These are phyloP conservation scores for Malachius bipustulatus DNA, from an alignment of 2,888 invertebrate species.

Conservation along the genomic window DNA sequence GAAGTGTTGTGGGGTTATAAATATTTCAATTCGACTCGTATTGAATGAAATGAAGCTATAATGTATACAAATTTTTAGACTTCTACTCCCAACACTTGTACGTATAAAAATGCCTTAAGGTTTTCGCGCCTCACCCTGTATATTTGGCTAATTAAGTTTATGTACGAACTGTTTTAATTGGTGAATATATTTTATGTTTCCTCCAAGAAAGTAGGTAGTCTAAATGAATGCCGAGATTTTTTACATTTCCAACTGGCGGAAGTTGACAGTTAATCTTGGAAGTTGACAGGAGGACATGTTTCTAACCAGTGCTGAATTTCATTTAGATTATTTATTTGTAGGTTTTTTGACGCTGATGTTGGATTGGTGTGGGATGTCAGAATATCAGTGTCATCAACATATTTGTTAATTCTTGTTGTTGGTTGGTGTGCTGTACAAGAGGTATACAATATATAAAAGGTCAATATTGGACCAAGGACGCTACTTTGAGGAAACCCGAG, in stretches of 20 bases:
- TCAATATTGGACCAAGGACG: conserved; percentile 19
- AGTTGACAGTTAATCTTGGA: conserved; percentile 8
- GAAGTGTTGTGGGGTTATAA: too few species aligned
- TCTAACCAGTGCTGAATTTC: conserved; percentile 17
- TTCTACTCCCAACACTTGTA: too few species aligned
- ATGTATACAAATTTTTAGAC: too few species aligned
- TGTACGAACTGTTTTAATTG: too few species aligned
- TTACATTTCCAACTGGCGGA: conserved; percentile 12
- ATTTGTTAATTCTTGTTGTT: conserved; percentile 15
- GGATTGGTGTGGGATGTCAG: conserved; percentile 13
- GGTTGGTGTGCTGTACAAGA: conserved; percentile 17
- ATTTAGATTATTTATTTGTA: conserved; percentile 18
- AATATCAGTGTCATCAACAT: conserved; percentile 18
- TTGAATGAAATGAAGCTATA: too few species aligned
- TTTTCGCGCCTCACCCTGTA: too few species aligned
- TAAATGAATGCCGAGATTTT: conserved; percentile 13
- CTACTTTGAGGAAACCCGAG: conserved; percentile 20
- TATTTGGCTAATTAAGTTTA: too few species aligned
- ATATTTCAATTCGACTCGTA: too few species aligned
- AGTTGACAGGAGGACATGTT: conserved; percentile 16
- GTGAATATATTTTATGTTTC: too few species aligned
- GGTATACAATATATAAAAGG: too few species aligned
- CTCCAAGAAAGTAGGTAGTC: conserved; percentile 5
- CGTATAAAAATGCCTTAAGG: too few species aligned
- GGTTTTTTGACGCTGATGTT: conserved; percentile 13